Evolutionary conservation across 2,888 invertebrate species (phyloP), one percentile per base, ranked within the genome.

Genomic region (Anarsia innoxiella): DNA sequence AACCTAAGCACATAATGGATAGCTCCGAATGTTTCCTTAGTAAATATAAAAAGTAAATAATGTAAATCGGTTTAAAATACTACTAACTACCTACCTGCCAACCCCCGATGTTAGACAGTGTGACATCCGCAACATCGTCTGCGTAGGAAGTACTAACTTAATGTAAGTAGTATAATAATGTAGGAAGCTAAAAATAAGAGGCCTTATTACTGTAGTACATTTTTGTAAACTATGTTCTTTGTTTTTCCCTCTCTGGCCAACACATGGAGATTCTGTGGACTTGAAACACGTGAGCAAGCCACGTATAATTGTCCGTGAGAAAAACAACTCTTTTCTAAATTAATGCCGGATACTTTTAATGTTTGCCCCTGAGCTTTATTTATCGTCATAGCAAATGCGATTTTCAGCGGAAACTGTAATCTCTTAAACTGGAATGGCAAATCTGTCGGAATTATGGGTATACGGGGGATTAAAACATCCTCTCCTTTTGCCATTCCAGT

Each of bases 371-470:
- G 39, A 1, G 45, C 36, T 36, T 48, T 45, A 13, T 46, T 44
- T 12, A 42, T 44, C 2, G 38, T 41, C 23, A 48, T 46, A n/a
- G 42, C 36, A 28, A 12, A 55, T 48, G 29, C 46, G 29, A 41
- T 31, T 40, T 50, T 52, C 27, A 51, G 33, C 11, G 51, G 49
- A 32, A 53, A 54, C 41, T 53, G 53, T 36, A 53, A 26, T 12
- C 47, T 29, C 42, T 49, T 51, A 41, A 51, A 53, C 11, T 50
- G 30, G 23, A 55, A 49, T 30, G 53, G 51, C 19, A 56, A 46
- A 32, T 56, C 46, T 8, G 39, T 54, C 23, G 50, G 53, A 31
- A 55, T 55, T 11, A 53, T 49, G 36, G 51, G 52, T 23, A 56
- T 56, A 14, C 54, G 50, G 4, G 51, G 55, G 31, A 54, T 53